phyloP scores from a whole-genome alignment of 2,113 vertebrate species.

The Menura novaehollandiae region DNA sequence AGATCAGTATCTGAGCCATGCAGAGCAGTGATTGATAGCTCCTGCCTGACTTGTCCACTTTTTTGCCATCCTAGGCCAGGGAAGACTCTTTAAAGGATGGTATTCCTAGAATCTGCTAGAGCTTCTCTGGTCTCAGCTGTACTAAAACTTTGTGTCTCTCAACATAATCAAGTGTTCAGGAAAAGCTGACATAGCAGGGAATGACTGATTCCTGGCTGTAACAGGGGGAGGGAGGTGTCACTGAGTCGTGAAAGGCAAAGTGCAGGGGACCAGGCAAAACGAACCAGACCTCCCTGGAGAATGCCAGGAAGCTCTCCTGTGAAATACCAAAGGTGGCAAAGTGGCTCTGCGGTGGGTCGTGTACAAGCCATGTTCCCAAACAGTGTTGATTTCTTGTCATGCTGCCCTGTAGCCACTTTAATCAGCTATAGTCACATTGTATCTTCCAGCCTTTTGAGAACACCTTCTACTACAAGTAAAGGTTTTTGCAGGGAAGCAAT shows the following conservation, averaged over 20 bases:
- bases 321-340: background rate
- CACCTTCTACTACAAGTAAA: background rate
- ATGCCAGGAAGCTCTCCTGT: background rate
- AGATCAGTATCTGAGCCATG: background rate
- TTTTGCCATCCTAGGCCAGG: background rate
- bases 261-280: background rate
- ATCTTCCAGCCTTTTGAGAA: background rate
- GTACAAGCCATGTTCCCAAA: fast-evolving
- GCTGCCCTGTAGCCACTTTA: background rate
- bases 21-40: background rate
- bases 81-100: background rate
- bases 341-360: fast-evolving
- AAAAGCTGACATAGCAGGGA: background rate
- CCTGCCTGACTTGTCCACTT: background rate
- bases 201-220: background rate
- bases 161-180: background rate
- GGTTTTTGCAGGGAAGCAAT: background rate
- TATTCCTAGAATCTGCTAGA: background rate
- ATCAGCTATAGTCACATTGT: fast-evolving
- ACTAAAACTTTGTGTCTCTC: background rate
- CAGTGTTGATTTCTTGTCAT: fast-evolving
- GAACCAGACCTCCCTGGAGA: background rate
- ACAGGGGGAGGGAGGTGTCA: background rate
- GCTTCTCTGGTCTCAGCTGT: background rate
- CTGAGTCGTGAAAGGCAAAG: background rate